These are phyloP conservation scores for Apostichopus parvimensis DNA, from an alignment of 35 echinoderm and acorn worm species.

Conservation along the genomic window DNA sequence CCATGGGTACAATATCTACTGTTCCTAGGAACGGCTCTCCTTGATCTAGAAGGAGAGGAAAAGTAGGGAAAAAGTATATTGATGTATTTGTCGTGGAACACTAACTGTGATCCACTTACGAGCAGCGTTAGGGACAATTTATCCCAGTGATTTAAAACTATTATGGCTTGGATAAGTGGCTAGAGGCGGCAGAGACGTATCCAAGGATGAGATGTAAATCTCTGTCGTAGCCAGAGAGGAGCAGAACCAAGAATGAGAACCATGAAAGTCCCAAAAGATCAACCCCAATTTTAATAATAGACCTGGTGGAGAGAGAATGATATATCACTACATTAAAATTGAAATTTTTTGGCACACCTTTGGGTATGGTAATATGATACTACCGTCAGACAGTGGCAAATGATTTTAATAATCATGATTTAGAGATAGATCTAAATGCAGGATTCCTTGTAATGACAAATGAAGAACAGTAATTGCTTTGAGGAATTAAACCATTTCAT, in stretches of 20 bases:
- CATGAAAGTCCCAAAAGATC: not conserved
- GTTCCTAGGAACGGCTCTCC: not conserved
- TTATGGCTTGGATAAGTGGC: conserved; percentile 10
- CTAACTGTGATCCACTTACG: not conserved
- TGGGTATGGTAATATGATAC: too few relatives aligned
- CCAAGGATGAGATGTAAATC: not conserved
- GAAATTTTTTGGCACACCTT: too few relatives aligned
- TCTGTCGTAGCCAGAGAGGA: not conserved
- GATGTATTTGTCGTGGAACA: not conserved
- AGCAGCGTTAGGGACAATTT: not conserved
- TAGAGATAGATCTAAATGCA: too few relatives aligned
- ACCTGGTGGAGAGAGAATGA: not conserved
- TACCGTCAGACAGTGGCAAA: too few relatives aligned
- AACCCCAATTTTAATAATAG: not conserved
- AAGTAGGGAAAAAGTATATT: not conserved
- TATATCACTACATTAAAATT: not conserved
- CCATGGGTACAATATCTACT: not conserved
- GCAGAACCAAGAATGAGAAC: not conserved
- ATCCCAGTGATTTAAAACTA: not conserved
- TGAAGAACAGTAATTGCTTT: too few relatives aligned
- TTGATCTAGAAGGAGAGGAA: not conserved
- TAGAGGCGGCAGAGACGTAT: not conserved
- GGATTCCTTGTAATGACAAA: too few relatives aligned
- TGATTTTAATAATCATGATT: too few relatives aligned
- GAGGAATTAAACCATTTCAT: too few relatives aligned